phyloP scores from a whole-genome alignment of 2,113 vertebrate genomes.

The Dipodomys merriami region DNA sequence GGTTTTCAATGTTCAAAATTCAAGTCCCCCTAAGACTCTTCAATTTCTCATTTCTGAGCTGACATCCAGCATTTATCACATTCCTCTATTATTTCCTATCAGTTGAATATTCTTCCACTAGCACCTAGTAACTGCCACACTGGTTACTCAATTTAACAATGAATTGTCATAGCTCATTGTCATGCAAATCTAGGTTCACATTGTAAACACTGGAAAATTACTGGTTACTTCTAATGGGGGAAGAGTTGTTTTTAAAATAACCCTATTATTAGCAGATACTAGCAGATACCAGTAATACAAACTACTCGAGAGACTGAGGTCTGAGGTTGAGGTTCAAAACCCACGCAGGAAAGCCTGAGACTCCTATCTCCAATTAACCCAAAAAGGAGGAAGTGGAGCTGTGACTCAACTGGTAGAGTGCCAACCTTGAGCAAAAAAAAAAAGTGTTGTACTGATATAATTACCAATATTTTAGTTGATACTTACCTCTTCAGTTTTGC shows the following conservation, averaged over 20 bases:
- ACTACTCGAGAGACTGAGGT: too few relatives aligned
- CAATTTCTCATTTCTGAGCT: not conserved
- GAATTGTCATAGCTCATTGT: not conserved
- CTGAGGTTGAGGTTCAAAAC: too few relatives aligned
- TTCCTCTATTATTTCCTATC: not conserved
- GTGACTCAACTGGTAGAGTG: too few relatives aligned
- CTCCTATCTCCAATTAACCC: too few relatives aligned
- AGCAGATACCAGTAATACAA: too few relatives aligned
- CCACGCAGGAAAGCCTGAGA: too few relatives aligned
- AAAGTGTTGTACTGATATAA: not conserved
- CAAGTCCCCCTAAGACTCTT: not conserved
- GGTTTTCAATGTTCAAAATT: constrained; percentile 29
- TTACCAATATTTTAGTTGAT: constrained; percentile 24
- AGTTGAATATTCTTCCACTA: not conserved
- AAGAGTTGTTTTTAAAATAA: not conserved
- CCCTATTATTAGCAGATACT: not conserved
- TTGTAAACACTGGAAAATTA: not conserved
- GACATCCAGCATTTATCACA: not conserved
- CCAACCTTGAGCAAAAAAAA: too few relatives aligned
- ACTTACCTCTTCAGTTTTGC: not conserved
- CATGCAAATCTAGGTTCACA: not conserved
- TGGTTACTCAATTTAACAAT: not conserved
- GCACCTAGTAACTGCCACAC: not conserved
- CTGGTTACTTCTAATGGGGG: not conserved
- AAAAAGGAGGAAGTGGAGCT: too few relatives aligned